Conservation (phyloP, 2,797 vertebrate species). For the Parauchenoglanis punctatus region DNA sequence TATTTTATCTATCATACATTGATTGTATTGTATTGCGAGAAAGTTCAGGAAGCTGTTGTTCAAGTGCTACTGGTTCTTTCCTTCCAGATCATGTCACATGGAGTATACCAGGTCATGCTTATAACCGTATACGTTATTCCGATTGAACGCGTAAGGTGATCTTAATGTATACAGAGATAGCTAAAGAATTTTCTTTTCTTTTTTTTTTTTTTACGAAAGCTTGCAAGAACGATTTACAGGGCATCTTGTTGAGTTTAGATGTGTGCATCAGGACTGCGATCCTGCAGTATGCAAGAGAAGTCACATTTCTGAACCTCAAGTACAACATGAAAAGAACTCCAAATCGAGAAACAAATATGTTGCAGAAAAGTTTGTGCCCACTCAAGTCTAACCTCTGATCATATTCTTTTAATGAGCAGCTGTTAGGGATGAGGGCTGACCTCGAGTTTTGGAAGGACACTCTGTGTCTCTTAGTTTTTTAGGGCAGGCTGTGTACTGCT, state of each 20-base stretch:
- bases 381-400: slow-evolving; percentile 61
- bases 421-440: slow-evolving; percentile 61
- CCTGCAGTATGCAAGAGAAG: not conserved
- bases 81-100: not conserved
- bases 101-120: not conserved
- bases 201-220: not conserved
- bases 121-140: not conserved
- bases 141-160: not conserved
- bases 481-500: not conserved
- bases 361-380: slow-evolving; percentile 61
- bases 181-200: not conserved
- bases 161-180: not conserved
- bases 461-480: slow-evolving; percentile 37
- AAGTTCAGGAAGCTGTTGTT: not conserved
- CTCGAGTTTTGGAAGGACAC: slow-evolving; percentile 61
- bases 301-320: slow-evolving; percentile 12
- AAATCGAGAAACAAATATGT: slow-evolving; percentile 50
- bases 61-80: not conserved
- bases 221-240: not conserved
- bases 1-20: not conserved
- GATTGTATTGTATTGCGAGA: not conserved
- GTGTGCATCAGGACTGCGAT: not conserved
- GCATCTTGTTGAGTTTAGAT: not conserved
- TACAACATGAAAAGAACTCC: not conserved
- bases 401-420: slow-evolving; percentile 57